Base-by-base conservation (phyloP, 1,140 invertebrate species). In the Cardiocondyla obscurior region DNA sequence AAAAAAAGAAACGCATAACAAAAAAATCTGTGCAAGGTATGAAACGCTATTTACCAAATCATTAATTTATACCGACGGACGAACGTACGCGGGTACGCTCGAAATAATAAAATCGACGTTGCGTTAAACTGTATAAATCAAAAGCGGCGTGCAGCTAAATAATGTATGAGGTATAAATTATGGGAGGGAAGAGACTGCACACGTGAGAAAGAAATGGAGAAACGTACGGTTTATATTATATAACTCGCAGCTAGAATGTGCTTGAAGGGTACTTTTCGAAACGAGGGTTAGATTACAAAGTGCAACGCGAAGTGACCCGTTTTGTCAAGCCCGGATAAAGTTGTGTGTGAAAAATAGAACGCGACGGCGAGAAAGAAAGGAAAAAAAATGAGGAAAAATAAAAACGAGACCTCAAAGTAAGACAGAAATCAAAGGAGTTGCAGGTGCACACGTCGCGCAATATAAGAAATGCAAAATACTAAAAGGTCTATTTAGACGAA, bases 381-480 rank as follows among this genome's bases (percentile, higher is more conserved):
- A 4, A 46, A 3, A 28, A 44, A 39, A 22, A 30, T 14, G n/a
- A 39, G 44, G 44, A 3, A 49, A 60, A 36, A 2, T 30, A 44
- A 49, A n/a, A 44, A 14, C 12, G 8, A 44, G 2, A 28, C 14
- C n/a, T n/a, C n/a, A n/a, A n/a, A n/a, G n/a, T n/a, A 33, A 33
- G 55, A 14, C n/a, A 16, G 12, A 6, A 53, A 79, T 69, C 74
- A 8, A 30, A 53, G 46, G 33, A 51, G 12, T n/a, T 14, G 22
- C 39, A 42, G 44, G n/a, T 19, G n/a, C 39, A 60, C 30, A 33
- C 3, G 16, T 72, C 44, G 28, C 46, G 39, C 49, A 46, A 65
- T 62, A 33, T 33, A 79, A 79, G 42, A 83, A 83, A 65, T 44
- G n/a, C 28, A n/a, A 65, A 81, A 65, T 79, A 65, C 69, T 76